Evolutionary conservation across 2,797 vertebrate species (phyloP), one percentile per base, ranked within the genome.

Genomic region (Macropodus opercularis): DNA sequence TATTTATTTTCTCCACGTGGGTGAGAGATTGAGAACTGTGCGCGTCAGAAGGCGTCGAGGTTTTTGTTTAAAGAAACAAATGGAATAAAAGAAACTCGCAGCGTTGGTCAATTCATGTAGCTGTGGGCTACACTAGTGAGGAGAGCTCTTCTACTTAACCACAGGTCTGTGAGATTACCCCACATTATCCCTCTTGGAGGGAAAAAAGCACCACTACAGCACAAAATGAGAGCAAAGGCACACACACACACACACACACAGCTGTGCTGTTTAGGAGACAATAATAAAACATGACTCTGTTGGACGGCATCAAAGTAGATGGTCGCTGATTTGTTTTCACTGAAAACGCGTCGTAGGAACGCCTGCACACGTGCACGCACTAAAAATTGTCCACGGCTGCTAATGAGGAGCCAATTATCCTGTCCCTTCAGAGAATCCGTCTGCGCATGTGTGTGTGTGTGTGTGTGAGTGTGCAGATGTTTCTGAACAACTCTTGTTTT

Each of bases 361-460:
- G 55, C 51, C 64, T 18, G 8, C 24, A 10, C 34, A 47, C 41
- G 2, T 17, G 11, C 26, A 40, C 32, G 31, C 41, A 40, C 47
- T n/a, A 53, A 3, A 51, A 19, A 46, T 53, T 19, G 43, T 70
- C 80, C 69, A 70, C 44, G 53, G 83, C 80, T 84, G 77, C 88
- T 92, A 90, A 90, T 91, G 86, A 87, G 88, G 67, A 86, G 77
- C 85, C 87, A 90, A 90, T 90, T 90, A 90, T 81, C 67, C 72
- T 26, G 66, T 88, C 82, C 65, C 82, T 80, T 85, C 5, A 35
- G 80, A 83, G 69, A 67, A 78, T 60, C 56, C 49, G 49, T 27
- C 41, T 44, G 62, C 50, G 52, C 32, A 19, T 19, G 61, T 31
- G 23, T 46, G 35, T 14, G 19, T 12, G 18, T 17, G 41, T 23